Conservation (phyloP, 2,113 vertebrate genomes). For the Pomatorhinus ruficollis region DNA sequence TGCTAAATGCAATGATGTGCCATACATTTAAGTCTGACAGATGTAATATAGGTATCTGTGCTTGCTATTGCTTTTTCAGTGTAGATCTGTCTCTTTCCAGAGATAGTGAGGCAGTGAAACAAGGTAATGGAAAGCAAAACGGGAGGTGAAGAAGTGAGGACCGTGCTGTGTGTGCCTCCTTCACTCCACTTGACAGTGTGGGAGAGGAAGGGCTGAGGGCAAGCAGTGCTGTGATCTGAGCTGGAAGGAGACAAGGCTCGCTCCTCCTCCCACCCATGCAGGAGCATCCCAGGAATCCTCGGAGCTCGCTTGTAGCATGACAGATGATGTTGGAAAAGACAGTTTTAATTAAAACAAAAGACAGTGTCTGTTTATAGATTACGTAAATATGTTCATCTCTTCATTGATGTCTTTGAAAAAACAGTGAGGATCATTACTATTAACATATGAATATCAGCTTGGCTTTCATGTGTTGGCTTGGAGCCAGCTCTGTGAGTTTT, state of each 20-base stretch:
- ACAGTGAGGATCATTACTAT: not conserved
- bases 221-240: not conserved
- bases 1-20: not conserved
- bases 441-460: not conserved
- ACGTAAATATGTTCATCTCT: not conserved
- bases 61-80: not conserved
- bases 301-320: accelerated
- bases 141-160: not conserved
- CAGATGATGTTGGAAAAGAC: not conserved
- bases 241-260: not conserved
- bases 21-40: not conserved
- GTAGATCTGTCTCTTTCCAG: not conserved
- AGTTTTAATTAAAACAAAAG: not conserved
- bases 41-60: not conserved
- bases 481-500: not conserved
- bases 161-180: not conserved
- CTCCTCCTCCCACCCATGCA: not conserved
- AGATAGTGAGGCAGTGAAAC: not conserved
- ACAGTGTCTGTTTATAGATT: not conserved
- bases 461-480: not conserved
- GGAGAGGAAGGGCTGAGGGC: not conserved
- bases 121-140: not conserved
- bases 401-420: not conserved
- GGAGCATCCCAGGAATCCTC: not conserved
- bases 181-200: not conserved